Percentiles rank a stretch among this genome's conserved stretches.
Conservation (phyloP, 1,140 invertebrate species). For the Eupeodes corollae region DNA sequence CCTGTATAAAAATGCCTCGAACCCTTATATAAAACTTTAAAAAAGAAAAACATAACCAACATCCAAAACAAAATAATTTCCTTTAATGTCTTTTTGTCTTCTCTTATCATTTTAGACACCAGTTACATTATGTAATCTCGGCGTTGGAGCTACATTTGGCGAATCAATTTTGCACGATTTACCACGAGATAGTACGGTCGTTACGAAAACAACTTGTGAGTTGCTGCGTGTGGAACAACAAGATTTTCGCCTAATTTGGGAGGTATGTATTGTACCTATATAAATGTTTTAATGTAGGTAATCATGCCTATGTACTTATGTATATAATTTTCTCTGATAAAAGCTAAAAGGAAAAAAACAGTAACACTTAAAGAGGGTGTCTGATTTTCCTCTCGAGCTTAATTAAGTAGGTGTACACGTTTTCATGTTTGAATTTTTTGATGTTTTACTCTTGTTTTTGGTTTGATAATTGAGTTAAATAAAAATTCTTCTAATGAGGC, state of each 20-base stretch:
- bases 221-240: constrained; percentile 60
- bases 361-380: too few relatives aligned
- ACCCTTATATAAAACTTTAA: too few relatives aligned
- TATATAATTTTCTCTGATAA: not conserved
- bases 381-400: too few relatives aligned
- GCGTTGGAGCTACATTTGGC: constrained; percentile 66
- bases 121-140: constrained; percentile 54
- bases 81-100: constrained; percentile 1
- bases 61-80: not conserved
- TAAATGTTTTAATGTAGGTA: not conserved
- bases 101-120: constrained; percentile 43
- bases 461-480: too few relatives aligned
- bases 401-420: too few relatives aligned
- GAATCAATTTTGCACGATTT: constrained; percentile 61
- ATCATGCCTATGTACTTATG: not conserved
- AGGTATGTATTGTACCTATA: constrained; percentile 43
- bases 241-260: constrained; percentile 66
- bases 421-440: too few relatives aligned
- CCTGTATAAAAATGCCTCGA: too few relatives aligned
- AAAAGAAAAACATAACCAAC: constrained; percentile 4
- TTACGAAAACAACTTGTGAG: constrained; percentile 63
- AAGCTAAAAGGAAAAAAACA: not conserved
- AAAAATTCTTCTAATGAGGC: too few relatives aligned
- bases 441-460: too few relatives aligned
- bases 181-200: constrained; percentile 58